These are phyloP conservation scores for Syngnathus acus DNA, from an alignment of 2,797 vertebrate species.

Conservation along the genomic window DNA sequence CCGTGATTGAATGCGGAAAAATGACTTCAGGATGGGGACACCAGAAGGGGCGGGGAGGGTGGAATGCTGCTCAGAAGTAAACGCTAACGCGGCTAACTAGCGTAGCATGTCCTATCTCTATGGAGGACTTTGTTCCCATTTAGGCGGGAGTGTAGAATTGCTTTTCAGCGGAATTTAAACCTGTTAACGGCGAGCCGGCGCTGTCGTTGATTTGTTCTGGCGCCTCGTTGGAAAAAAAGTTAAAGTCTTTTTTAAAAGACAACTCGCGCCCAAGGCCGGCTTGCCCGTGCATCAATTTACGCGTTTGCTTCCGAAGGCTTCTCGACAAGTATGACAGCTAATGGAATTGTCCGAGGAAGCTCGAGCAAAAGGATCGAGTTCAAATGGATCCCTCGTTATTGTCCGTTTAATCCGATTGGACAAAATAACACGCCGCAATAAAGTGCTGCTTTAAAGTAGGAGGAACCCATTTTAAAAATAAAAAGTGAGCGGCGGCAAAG, in stretches of 20 bases:
- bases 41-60: conserved; percentile 35
- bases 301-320: conserved; percentile 51
- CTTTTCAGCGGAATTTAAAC: conserved; percentile 71
- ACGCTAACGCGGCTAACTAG: conserved; percentile 61
- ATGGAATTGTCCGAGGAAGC: conserved; percentile 66
- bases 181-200: conserved; percentile 60
- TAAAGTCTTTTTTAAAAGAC: conserved; percentile 68
- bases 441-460: conserved; percentile 74
- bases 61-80: conserved; percentile 40
- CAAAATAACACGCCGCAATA: conserved; percentile 79
- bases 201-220: conserved; percentile 72
- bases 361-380: conserved; percentile 63
- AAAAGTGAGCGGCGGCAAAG: conserved; percentile 43
- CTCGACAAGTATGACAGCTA: conserved; percentile 70
- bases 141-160: conserved; percentile 67
- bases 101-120: conserved; percentile 54
- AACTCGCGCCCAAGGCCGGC: conserved; percentile 51
- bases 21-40: conserved; percentile 50
- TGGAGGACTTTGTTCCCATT: conserved; percentile 52
- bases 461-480: conserved; percentile 64
- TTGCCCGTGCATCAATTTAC: conserved; percentile 71
- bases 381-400: conserved; percentile 71
- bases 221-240: conserved; percentile 60
- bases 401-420: conserved; percentile 69
- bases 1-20: conserved; percentile 31